Conservation (phyloP, 2,888 invertebrate genomes). For the Bombyx huttoni region DNA sequence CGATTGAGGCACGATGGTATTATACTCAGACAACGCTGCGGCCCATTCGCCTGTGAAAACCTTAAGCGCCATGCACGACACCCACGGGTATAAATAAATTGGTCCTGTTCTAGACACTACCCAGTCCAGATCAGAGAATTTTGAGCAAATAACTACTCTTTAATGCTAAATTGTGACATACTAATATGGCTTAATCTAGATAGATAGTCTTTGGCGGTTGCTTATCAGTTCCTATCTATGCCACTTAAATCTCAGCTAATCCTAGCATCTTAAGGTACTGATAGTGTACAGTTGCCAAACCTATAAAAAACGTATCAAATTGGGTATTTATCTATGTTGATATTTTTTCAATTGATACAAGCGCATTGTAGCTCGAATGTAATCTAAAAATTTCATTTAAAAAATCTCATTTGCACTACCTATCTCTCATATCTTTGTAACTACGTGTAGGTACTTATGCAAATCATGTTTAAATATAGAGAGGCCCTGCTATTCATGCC, state of each 20-base stretch:
- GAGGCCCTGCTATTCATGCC: background rate
- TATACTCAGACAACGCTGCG: too few relatives aligned
- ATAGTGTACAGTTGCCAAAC: slow-evolving; percentile 7
- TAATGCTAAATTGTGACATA: background rate
- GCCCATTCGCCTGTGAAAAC: too few relatives aligned
- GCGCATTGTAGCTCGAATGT: background rate
- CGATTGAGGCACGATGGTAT: too few relatives aligned
- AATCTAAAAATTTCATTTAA: background rate
- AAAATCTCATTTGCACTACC: background rate
- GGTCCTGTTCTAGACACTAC: too few relatives aligned
- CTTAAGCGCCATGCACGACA: too few relatives aligned
- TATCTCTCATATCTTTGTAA: background rate
- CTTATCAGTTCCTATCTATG: slow-evolving; percentile 12
- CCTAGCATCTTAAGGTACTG: slow-evolving; percentile 23
- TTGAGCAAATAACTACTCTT: background rate
- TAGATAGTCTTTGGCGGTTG: background rate
- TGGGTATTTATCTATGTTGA: background rate
- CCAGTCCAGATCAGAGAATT: background rate
- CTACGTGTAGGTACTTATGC: background rate
- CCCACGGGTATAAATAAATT: too few relatives aligned
- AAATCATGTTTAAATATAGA: background rate
- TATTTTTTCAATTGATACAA: background rate
- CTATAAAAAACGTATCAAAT: background rate
- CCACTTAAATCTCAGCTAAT: slow-evolving; percentile 36
- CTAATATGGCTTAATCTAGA: background rate